A percentile compares a stretch with the other conserved stretches of the same genome.
phyloP scores from a whole-genome alignment of 2,113 vertebrate genomes.

The Pangasianodon gigas region DNA sequence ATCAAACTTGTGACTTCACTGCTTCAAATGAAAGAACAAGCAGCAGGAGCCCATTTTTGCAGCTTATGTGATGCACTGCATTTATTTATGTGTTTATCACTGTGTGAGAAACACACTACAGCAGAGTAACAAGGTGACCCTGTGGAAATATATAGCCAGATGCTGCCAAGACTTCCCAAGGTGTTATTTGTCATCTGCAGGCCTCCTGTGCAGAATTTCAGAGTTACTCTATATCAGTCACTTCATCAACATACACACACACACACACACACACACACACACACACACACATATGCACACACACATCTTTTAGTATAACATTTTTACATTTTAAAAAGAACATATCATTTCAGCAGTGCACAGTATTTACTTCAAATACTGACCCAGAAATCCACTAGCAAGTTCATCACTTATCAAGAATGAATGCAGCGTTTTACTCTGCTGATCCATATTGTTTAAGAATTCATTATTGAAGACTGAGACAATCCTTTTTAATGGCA shows the following conservation, averaged over 20 bases:
- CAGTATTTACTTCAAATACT: background rate
- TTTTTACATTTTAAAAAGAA: background rate
- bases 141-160: constrained; percentile 51
- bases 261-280: background rate
- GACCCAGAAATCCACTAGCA: background rate
- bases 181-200: constrained; percentile 56
- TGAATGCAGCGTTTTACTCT: background rate
- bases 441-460: background rate
- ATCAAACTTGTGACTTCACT: constrained; percentile 7
- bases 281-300: constrained; percentile 1
- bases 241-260: constrained; percentile 41
- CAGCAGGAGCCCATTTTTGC: constrained; percentile 7
- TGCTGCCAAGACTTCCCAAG: constrained; percentile 54
- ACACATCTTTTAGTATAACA: background rate
- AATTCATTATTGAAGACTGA: background rate
- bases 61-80: constrained; percentile 21
- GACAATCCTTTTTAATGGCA: background rate
- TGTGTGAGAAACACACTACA: constrained; percentile 45
- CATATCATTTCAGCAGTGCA: background rate
- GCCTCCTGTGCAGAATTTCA: constrained; percentile 52
- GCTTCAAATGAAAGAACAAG: constrained; percentile 11
- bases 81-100: constrained; percentile 51
- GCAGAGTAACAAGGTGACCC: constrained; percentile 59
- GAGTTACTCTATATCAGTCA: constrained; percentile 46
- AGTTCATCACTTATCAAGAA: background rate